Evolutionary conservation across 2,797 vertebrate species (phyloP).

Genomic region (Myotis vivesi): DNA sequence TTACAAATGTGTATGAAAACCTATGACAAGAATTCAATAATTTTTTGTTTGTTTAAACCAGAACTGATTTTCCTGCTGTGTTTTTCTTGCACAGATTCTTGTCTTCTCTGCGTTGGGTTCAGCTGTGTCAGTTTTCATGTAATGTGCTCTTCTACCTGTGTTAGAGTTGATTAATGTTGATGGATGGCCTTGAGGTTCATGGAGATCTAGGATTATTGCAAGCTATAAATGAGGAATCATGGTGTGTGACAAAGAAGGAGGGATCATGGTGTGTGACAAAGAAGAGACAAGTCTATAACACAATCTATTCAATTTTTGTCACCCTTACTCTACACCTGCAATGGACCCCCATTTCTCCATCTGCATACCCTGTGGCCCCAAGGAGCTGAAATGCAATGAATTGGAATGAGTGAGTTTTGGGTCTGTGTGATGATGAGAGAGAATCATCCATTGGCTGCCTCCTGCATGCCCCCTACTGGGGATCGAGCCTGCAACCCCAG

Average conservation of each 20-base stretch:
- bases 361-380: neutral
- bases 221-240: neutral
- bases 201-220: neutral
- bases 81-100: neutral
- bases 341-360: neutral
- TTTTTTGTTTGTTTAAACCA: neutral
- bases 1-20: neutral
- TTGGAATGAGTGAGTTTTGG: neutral
- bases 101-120: neutral
- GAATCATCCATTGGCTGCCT: too few species aligned
- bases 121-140: neutral
- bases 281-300: neutral
- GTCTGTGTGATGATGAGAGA: neutral
- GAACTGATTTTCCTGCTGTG: neutral
- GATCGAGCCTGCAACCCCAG: too few species aligned
- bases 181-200: conserved; percentile 14
- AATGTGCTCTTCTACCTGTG: neutral
- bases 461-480: too few species aligned
- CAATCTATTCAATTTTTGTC: neutral
- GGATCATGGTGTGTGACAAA: neutral
- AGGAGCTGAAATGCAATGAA: neutral
- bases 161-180: conserved; percentile 24
- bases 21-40: neutral
- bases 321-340: neutral
- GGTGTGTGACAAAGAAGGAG: neutral